Conservation (phyloP, 2,888 invertebrate genomes). For the Notocelia uddmanniana region DNA sequence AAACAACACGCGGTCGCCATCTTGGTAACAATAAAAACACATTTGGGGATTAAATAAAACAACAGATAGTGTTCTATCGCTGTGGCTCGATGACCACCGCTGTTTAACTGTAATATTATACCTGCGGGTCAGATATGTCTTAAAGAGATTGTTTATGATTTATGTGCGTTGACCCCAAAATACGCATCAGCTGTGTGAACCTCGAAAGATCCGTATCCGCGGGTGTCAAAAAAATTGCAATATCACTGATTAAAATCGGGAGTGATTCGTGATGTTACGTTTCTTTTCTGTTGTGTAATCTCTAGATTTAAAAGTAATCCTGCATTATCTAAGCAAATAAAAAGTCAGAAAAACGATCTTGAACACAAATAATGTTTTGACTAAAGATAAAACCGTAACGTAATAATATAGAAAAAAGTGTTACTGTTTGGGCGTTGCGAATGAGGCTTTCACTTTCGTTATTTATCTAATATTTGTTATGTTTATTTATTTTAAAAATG, state of each 20-base stretch:
- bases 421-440: constrained; percentile 20
- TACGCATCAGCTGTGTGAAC: too few species aligned
- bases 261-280: too few species aligned
- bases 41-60: background rate
- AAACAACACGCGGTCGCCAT: background rate
- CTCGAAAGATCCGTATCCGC: too few species aligned
- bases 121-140: background rate
- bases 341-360: constrained; percentile 19
- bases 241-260: too few species aligned
- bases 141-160: too few species aligned
- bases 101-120: background rate
- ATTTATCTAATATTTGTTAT: constrained; percentile 18
- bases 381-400: background rate
- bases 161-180: too few species aligned
- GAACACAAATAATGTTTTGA: background rate
- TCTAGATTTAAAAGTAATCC: background rate
- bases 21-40: background rate
- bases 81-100: background rate
- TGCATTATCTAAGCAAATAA: background rate
- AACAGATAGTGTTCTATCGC: background rate
- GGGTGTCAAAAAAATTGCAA: too few species aligned
- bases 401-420: constrained; percentile 17
- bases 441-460: constrained; percentile 30
- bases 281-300: too few species aligned
- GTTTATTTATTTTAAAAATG: constrained; percentile 7